Conservation (phyloP, 2,888 invertebrate genomes). For the Lapara coniferarum region DNA sequence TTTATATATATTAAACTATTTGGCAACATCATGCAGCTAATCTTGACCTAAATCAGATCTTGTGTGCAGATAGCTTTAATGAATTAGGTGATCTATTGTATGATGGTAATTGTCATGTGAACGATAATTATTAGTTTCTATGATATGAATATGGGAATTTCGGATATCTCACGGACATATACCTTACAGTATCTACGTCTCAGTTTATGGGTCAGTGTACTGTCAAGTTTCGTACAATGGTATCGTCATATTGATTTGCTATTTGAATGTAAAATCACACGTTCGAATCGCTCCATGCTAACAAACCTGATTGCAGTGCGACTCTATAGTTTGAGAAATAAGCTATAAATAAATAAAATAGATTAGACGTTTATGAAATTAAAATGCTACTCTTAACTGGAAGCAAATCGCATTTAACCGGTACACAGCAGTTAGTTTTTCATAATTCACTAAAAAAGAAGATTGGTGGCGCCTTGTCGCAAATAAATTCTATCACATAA, state of each 20-base stretch:
- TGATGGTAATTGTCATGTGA: neutral
- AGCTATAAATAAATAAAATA: no score
- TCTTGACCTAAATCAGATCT: conserved; percentile 11
- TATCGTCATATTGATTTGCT: no score
- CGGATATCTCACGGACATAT: neutral
- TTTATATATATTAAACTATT: conserved; percentile 15
- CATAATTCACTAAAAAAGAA: neutral
- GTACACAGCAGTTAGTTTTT: conserved; percentile 9
- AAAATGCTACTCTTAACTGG: no score
- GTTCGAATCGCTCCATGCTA: no score
- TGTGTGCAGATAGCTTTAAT: conserved; percentile 4
- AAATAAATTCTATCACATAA: conserved; percentile 10
- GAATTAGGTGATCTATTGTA: conserved; percentile 10
- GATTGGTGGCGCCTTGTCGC: neutral
- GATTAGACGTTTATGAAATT: no score
- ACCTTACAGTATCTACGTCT: no score
- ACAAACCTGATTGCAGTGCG: no score
- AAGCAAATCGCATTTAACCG: neutral
- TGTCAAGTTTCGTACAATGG: no score
- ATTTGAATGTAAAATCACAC: no score
- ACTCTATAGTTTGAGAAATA: no score
- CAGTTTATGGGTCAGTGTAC: no score
- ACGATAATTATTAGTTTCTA: no score
- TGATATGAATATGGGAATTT: neutral
- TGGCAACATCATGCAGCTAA: conserved; percentile 8